These are phyloP conservation scores for Pampus argenteus DNA, from an alignment of 2,797 vertebrate genomes.

Conservation along the genomic window DNA sequence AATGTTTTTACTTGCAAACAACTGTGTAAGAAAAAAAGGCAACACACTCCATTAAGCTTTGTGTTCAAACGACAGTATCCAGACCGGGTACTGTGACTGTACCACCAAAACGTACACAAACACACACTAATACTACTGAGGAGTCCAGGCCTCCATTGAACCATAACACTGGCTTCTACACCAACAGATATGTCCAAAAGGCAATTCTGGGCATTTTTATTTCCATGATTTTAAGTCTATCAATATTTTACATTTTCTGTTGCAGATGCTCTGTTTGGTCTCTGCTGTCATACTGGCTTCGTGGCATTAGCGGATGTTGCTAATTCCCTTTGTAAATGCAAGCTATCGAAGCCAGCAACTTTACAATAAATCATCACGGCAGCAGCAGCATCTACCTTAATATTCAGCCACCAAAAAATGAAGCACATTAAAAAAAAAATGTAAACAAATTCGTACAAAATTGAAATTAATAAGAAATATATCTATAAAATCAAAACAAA, in stretches of 20 bases:
- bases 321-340: conserved; percentile 62
- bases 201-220: conserved; percentile 39
- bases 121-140: conserved; percentile 59
- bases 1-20: conserved; percentile 62
- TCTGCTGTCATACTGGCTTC: conserved; percentile 29
- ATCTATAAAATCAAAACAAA: conserved; percentile 64
- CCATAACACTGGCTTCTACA: conserved; percentile 40
- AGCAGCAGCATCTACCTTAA: conserved; percentile 55
- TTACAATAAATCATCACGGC: conserved; percentile 58
- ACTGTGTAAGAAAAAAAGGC: conserved; percentile 51
- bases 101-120: conserved; percentile 67
- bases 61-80: conserved; percentile 63
- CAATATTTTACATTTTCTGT: conserved; percentile 17
- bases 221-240: conserved; percentile 26
- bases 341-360: conserved; percentile 33
- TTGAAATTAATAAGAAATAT: conserved; percentile 56
- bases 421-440: conserved; percentile 65
- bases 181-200: conserved; percentile 45
- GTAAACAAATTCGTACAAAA: conserved; percentile 75
- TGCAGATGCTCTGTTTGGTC: conserved; percentile 31
- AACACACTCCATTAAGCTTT: conserved; percentile 63
- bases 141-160: conserved; percentile 38
- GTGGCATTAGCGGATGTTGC: conserved; percentile 19
- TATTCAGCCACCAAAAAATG: conserved; percentile 61
- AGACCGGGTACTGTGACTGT: conserved; percentile 50